A percentile compares a stretch with the other conserved stretches of the same genome.
phyloP scores from a whole-genome alignment of 2,113 vertebrate genomes.

The Phoxinus phoxinus region DNA sequence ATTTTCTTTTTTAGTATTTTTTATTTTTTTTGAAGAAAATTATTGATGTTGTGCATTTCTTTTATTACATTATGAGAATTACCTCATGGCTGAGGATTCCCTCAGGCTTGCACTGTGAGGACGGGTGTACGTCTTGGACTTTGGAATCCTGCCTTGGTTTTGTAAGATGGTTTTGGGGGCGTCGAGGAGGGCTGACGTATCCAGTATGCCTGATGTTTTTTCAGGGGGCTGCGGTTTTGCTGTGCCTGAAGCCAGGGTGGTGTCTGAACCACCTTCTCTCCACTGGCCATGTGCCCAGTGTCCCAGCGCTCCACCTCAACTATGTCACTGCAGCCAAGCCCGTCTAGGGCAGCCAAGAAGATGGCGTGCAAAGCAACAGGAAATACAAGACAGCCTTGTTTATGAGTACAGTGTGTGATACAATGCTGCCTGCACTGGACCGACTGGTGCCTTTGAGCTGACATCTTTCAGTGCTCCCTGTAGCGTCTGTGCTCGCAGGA shows the following conservation, averaged over 20 bases:
- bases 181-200: not conserved
- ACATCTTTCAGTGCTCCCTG: slow-evolving; percentile 58
- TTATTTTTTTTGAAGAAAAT: not conserved
- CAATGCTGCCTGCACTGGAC: slow-evolving; percentile 58
- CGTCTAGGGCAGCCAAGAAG: slow-evolving; percentile 23
- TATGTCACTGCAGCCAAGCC: slow-evolving; percentile 43
- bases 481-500: not conserved
- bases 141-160: slow-evolving; percentile 53
- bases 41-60: not conserved
- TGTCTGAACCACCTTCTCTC: slow-evolving; percentile 72
- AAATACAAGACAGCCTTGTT: slow-evolving; percentile 73
- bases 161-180: slow-evolving; percentile 46
- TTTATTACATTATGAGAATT: not conserved
- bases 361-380: slow-evolving; percentile 65
- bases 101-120: not conserved
- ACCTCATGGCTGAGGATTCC: not conserved
- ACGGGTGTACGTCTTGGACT: not conserved
- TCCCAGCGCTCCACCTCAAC: slow-evolving; percentile 52
- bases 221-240: slow-evolving; percentile 53
- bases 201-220: slow-evolving; percentile 12
- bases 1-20: too few species aligned
- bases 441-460: slow-evolving; percentile 54
- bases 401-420: slow-evolving; percentile 58
- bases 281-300: slow-evolving; percentile 65
- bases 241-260: slow-evolving; percentile 73